phyloP scores from a whole-genome alignment of 2,888 invertebrate species.

The Temnothorax ravouxi region DNA sequence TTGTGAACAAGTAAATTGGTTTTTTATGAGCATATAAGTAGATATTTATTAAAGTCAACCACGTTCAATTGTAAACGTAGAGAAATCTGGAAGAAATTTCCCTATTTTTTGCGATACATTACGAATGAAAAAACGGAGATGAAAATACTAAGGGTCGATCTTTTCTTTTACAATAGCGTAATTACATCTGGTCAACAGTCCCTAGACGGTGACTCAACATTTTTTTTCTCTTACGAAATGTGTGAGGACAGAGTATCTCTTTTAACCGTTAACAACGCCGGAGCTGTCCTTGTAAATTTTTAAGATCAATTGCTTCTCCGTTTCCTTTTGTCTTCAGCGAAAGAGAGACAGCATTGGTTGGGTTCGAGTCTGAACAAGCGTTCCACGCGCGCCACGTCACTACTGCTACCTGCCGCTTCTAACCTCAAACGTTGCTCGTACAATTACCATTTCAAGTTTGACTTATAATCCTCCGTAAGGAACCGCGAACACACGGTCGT shows the following conservation, averaged over 20 bases:
- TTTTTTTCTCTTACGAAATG: background rate
- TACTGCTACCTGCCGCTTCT: conserved; percentile 83
- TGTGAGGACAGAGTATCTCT: background rate
- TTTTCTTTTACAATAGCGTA: background rate
- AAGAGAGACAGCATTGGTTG: background rate
- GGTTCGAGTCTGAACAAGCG: background rate
- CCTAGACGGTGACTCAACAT: background rate
- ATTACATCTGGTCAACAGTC: background rate
- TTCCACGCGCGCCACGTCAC: conserved; percentile 35
- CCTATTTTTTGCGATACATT: background rate
- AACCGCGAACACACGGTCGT: background rate
- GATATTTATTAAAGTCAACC: background rate
- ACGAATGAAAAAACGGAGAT: background rate
- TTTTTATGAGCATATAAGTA: background rate
- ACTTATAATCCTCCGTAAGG: conserved; percentile 62
- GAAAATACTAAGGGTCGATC: background rate
- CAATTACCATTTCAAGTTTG: conserved; percentile 67
- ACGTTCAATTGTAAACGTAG: background rate
- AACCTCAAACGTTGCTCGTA: conserved; percentile 81
- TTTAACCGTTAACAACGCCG: background rate
- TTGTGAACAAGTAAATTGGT: background rate
- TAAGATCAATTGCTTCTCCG: background rate
- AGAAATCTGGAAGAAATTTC: background rate
- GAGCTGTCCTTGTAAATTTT: background rate
- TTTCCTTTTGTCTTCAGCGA: background rate